These are phyloP conservation scores for Cinara cedri DNA, from an alignment of 2,888 invertebrate species.

Conservation along the genomic window DNA sequence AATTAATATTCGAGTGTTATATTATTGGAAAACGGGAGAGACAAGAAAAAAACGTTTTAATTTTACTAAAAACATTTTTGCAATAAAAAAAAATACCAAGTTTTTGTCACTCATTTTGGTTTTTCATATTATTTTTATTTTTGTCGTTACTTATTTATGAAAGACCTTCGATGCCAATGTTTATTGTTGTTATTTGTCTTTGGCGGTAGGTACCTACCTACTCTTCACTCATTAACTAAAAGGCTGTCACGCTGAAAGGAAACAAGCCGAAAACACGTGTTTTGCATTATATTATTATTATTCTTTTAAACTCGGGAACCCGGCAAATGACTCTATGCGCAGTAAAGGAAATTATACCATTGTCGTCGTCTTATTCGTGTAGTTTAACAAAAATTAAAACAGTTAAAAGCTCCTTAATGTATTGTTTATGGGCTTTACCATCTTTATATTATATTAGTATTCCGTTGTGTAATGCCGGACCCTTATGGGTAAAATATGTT, in stretches of 20 bases:
- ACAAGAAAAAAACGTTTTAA: constrained; percentile 4
- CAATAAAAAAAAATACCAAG: constrained; percentile 12
- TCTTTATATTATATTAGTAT: no score
- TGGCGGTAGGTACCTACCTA: neutral
- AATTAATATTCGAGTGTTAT: no score
- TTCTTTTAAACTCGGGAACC: neutral
- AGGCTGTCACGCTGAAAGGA: neutral
- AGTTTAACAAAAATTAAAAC: neutral
- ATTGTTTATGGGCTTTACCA: no score
- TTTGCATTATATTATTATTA: neutral
- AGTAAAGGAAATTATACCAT: no score
- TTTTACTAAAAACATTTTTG: constrained; percentile 27
- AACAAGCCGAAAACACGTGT: neutral
- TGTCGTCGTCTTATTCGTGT: neutral
- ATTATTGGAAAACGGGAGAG: neutral
- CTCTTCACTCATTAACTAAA: neutral
- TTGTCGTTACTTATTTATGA: no score
- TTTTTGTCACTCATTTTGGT: neutral
- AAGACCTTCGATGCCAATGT: neutral
- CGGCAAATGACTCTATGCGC: neutral
- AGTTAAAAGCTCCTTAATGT: neutral
- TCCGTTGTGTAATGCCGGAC: no score
- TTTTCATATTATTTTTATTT: constrained; percentile 14
- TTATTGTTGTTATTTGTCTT: neutral
- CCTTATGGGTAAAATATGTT: no score